A percentile compares a stretch with the other conserved stretches of the same genome.
phyloP scores from a whole-genome alignment of 2,113 vertebrate genomes.

The Eptesicus fuscus region DNA sequence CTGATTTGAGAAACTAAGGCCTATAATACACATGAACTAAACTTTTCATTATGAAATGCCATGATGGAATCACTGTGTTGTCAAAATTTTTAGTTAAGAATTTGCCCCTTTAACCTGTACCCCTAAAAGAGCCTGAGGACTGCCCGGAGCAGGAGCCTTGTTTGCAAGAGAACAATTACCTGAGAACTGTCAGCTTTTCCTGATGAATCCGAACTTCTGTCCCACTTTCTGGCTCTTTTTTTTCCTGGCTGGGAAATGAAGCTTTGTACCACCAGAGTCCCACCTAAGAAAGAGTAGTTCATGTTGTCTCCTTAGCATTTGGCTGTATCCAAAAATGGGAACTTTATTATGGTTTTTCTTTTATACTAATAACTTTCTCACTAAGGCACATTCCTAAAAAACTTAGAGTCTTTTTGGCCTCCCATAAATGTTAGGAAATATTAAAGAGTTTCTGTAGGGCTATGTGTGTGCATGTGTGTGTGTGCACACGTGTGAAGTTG shows the following conservation, averaged over 20 bases:
- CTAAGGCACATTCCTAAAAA: slow-evolving; percentile 46
- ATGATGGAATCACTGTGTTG: background rate
- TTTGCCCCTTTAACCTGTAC: slow-evolving; percentile 24
- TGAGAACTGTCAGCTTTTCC: background rate
- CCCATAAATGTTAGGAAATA: slow-evolving; percentile 5
- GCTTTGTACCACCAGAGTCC: background rate
- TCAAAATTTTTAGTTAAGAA: slow-evolving; percentile 29
- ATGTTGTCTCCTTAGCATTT: background rate
- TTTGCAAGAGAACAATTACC: slow-evolving; percentile 10
- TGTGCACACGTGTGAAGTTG: background rate
- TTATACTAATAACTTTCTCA: slow-evolving; percentile 8
- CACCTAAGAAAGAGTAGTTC: background rate
- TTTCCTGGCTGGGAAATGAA: slow-evolving; percentile 4
- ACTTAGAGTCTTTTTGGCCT: background rate
- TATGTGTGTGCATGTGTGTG: background rate
- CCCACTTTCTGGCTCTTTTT: background rate
- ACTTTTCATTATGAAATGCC: slow-evolving; percentile 22
- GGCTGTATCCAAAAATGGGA: background rate
- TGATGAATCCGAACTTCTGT: slow-evolving; percentile 29
- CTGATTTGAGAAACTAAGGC: slow-evolving; percentile 19
- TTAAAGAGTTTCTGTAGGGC: background rate
- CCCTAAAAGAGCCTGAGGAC: background rate
- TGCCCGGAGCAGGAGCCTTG: background rate
- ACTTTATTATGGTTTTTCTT: background rate
- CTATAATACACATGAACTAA: background rate